A percentile compares a stretch with the other conserved stretches of the same genome.
phyloP scores from a whole-genome alignment of 2,113 vertebrate genomes.

The Polyodon spathula region DNA sequence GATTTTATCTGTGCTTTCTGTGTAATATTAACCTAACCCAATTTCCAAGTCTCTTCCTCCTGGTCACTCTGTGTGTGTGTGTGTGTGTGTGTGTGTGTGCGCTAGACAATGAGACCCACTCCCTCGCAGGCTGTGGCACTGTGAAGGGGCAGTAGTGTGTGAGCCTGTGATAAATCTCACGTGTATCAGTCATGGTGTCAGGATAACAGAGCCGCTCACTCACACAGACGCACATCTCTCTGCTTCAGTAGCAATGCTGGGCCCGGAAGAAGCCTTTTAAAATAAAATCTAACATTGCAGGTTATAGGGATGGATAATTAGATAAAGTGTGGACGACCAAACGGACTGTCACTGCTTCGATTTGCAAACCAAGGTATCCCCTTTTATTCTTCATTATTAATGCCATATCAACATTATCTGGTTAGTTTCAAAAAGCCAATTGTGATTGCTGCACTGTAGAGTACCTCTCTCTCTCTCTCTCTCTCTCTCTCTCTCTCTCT shows the following conservation, averaged over 20 bases:
- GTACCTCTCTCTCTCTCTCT: constrained; percentile 12
- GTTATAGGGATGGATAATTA: constrained; percentile 53
- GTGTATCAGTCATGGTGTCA: constrained; percentile 61
- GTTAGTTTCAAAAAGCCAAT: constrained; percentile 40
- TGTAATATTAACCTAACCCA: constrained; percentile 19
- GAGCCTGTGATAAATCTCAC: constrained; percentile 62
- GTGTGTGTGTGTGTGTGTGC: constrained; percentile 27
- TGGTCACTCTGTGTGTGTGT: constrained; percentile 29
- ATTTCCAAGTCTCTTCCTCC: constrained; percentile 12
- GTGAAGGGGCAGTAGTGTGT: constrained; percentile 20
- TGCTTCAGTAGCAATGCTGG: constrained; percentile 41
- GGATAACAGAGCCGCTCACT: constrained; percentile 49
- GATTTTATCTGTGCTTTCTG: constrained; percentile 3
- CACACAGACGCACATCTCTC: constrained; percentile 33
- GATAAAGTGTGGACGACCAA: constrained; percentile 34
- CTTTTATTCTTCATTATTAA: constrained; percentile 31
- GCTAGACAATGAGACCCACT: constrained; percentile 1
- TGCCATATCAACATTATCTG: constrained; percentile 27
- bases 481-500: constrained; percentile 3
- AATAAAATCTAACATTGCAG: constrained; percentile 21
- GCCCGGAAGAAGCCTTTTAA: constrained; percentile 33
- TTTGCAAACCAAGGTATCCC: constrained; percentile 45
- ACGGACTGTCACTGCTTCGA: constrained; percentile 30
- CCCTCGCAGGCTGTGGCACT: constrained; percentile 8
- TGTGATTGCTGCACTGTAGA: constrained; percentile 51